phyloP scores from a whole-genome alignment of 2,888 invertebrate species.

The Agonopterix alstromeriana region DNA sequence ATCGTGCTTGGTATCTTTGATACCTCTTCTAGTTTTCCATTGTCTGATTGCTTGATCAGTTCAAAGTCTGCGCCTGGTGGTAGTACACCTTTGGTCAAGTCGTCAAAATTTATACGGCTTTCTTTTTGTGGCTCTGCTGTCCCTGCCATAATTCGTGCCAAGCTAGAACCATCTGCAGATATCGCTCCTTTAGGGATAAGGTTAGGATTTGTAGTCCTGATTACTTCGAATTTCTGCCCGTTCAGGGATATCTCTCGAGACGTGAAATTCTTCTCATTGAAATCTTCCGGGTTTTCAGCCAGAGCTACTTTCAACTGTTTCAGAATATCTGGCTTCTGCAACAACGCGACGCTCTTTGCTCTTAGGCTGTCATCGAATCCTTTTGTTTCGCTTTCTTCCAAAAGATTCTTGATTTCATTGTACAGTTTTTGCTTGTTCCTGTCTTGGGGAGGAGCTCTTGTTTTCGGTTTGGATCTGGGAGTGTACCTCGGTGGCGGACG shows the following conservation, averaged over 20 bases:
- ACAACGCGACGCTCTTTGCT: constrained; percentile 73
- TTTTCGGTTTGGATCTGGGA: constrained; percentile 50
- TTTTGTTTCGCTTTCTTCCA: constrained; percentile 77
- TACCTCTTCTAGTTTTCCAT: constrained; percentile 84
- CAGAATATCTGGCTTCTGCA: constrained; percentile 83
- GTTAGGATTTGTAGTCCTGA: constrained; percentile 83
- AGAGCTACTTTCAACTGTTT: constrained; percentile 85
- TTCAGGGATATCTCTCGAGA: constrained; percentile 85
- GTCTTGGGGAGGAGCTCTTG: constrained; percentile 63
- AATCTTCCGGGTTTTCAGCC: constrained; percentile 80
- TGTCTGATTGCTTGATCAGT: constrained; percentile 84
- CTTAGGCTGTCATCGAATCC: constrained; percentile 69
- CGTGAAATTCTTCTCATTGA: constrained; percentile 81
- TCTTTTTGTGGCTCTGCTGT: constrained; percentile 70
- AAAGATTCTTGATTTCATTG: constrained; percentile 72
- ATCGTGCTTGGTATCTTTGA: constrained; percentile 77
- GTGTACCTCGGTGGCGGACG: constrained; percentile 48
- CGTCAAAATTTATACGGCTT: constrained; percentile 82
- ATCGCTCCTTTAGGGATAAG: constrained; percentile 78
- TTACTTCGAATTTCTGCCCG: constrained; percentile 85
- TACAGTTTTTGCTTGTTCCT: constrained; percentile 76
- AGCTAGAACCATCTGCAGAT: constrained; percentile 57
- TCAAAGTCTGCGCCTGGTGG: constrained; percentile 89
- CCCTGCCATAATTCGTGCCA: constrained; percentile 60
- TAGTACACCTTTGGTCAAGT: constrained; percentile 86